phyloP scores from a whole-genome alignment of 2,797 vertebrate genomes.

The Kryptolebias ocellatus region DNA sequence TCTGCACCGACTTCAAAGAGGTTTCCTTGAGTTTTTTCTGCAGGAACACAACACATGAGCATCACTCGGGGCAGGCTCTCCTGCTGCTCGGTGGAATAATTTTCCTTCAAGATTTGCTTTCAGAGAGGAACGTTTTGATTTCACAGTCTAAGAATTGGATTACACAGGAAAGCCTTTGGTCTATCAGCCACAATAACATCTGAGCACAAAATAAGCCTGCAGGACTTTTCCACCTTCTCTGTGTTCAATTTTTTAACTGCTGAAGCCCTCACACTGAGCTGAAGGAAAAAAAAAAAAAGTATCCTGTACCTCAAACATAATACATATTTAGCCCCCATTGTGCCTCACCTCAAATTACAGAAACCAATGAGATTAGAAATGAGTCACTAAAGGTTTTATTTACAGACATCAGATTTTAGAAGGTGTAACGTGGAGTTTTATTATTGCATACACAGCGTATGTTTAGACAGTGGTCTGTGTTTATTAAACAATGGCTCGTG shows the following conservation, averaged over 20 bases:
- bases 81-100: background rate
- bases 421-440: background rate
- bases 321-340: background rate
- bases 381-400: conserved; percentile 12
- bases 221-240: conserved; percentile 18
- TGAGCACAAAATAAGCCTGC: conserved; percentile 13
- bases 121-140: conserved; percentile 35
- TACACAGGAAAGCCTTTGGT: conserved; percentile 32
- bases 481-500: background rate
- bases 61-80: conserved; percentile 12
- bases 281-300: background rate
- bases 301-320: background rate
- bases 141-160: conserved; percentile 21
- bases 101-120: conserved; percentile 18
- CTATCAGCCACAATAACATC: conserved; percentile 17
- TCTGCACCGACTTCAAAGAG: conserved; percentile 74
- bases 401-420: background rate
- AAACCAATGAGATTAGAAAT: background rate
- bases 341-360: background rate
- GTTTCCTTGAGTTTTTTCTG: conserved; percentile 78
- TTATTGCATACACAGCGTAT: background rate
- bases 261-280: background rate
- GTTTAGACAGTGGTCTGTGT: background rate
- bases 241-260: conserved; percentile 29
- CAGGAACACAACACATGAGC: conserved; percentile 43